Base-by-base conservation (phyloP, 2,797 vertebrate species). In the Aldrovandia affinis region DNA sequence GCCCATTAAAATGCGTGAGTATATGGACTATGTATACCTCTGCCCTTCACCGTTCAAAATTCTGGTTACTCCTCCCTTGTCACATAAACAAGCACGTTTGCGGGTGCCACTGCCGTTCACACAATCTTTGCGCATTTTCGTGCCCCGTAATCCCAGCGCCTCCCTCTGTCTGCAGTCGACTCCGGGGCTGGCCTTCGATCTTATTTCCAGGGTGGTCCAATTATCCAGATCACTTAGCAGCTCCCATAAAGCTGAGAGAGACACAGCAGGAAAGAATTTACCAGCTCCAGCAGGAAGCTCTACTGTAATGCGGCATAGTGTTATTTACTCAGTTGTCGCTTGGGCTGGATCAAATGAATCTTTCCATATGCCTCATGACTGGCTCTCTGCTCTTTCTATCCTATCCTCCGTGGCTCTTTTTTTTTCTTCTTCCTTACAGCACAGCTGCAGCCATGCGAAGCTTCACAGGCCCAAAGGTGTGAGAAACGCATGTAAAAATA, bases 191-290 rank as follows among this genome's bases (percentile, higher is more conserved):
- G 55, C 15, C 50, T 5, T 57, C 54, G 47, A 22, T 36, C 12
- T 73, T 22, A 52, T 33, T 44, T 36, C 30, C 47, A 65, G 77
- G 77, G 28, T 85, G 68, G 39, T 1, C 57, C 73, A 52, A 63
- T 85, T 65, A 78, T 55, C 50, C 81, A 81, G 9, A 39, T 83
- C 50, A 86, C 55, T 82, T 61, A 15, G 75, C 77, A 52, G 83
- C 39, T 77, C 28, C 28, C 44, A 50, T 81, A 81, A 81, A 63
- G 30, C 68, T 9, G 39, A n/a, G 22, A 47, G 25, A 81, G 8
- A 36, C 10, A n/a, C 0, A 61, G 59, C 4, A 78, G 55, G n/a
- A 78, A 44, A 36, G 1, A n/a, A 50, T 42, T 50, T 28, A 55
- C 33, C 9, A 3, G 25, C 22, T 25, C 3, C 14, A 12, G 42